These are phyloP conservation scores for Bucco capensis DNA, from an alignment of 2,113 vertebrate species.

Conservation along the genomic window DNA sequence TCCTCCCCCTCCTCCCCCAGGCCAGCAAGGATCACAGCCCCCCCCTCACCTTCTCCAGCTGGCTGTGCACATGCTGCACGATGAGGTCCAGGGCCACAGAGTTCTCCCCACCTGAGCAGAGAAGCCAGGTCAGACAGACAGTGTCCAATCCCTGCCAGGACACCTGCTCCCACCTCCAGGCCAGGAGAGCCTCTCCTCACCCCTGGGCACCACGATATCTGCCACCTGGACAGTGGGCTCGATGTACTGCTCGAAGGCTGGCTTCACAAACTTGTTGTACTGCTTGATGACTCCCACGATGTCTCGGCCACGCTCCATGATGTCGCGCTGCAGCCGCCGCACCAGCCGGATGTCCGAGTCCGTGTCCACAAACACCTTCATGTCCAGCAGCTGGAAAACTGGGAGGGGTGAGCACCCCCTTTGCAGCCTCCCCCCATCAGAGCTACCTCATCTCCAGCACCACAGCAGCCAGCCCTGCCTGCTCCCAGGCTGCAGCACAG, in stretches of 20 bases:
- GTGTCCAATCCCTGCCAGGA: background rate
- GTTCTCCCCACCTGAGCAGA: slow-evolving; percentile 83
- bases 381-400: slow-evolving; percentile 82
- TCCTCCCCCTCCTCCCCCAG: accelerated
- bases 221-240: slow-evolving; percentile 88
- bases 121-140: accelerated
- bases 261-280: slow-evolving; percentile 91
- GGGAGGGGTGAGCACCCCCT: slow-evolving; percentile 32
- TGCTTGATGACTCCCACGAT: slow-evolving; percentile 87
- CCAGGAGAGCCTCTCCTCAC: slow-evolving; percentile 72
- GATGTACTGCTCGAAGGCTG: slow-evolving; percentile 89
- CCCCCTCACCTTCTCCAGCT: slow-evolving; percentile 85
- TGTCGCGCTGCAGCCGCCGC: slow-evolving; percentile 86
- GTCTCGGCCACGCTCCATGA: slow-evolving; percentile 82
- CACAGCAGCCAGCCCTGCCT: accelerated
- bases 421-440: background rate
- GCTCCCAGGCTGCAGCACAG: accelerated
- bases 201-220: slow-evolving; percentile 89
- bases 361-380: slow-evolving; percentile 93
- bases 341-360: slow-evolving; percentile 90
- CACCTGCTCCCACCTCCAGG: accelerated
- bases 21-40: background rate
- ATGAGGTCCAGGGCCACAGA: slow-evolving; percentile 88
- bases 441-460: accelerated
- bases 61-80: slow-evolving; percentile 89